phyloP scores from a whole-genome alignment of 2,113 vertebrate genomes.

The Myxocyprinus asiaticus region DNA sequence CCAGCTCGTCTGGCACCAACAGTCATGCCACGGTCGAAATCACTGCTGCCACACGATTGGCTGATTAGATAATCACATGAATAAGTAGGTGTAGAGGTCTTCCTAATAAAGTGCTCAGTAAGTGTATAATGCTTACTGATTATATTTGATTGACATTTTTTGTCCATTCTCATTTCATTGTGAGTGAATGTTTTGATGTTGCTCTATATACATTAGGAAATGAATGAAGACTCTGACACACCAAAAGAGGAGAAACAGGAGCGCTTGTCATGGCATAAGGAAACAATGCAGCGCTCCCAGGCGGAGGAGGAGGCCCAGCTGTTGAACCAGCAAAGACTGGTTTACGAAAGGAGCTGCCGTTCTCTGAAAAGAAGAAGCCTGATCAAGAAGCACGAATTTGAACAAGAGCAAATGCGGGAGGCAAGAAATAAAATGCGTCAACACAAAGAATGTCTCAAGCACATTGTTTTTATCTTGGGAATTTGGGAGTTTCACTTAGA shows the following conservation, averaged over 20 bases:
- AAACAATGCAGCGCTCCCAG: constrained; percentile 99
- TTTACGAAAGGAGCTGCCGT: constrained; percentile 94
- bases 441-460: not conserved
- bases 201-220: constrained; percentile 78
- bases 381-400: constrained; percentile 91
- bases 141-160: no score
- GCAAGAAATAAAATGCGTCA: constrained; percentile 64
- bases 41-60: no score
- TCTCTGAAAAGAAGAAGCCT: constrained; percentile 92
- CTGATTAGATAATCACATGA: no score
- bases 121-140: no score
- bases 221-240: constrained; percentile 97
- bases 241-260: constrained; percentile 99
- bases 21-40: no score
- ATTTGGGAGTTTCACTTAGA: not conserved
- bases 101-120: no score
- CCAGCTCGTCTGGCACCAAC: no score
- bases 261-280: constrained; percentile 97
- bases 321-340: constrained; percentile 93
- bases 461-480: not conserved
- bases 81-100: no score
- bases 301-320: constrained; percentile 97
- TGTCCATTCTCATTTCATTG: no score
- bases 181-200: no score
- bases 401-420: constrained; percentile 97